Evolutionary conservation across 2,113 vertebrate genomes (phyloP), one percentile per base, ranked within the genome.

Genomic region (Collichthys lucidus): DNA sequence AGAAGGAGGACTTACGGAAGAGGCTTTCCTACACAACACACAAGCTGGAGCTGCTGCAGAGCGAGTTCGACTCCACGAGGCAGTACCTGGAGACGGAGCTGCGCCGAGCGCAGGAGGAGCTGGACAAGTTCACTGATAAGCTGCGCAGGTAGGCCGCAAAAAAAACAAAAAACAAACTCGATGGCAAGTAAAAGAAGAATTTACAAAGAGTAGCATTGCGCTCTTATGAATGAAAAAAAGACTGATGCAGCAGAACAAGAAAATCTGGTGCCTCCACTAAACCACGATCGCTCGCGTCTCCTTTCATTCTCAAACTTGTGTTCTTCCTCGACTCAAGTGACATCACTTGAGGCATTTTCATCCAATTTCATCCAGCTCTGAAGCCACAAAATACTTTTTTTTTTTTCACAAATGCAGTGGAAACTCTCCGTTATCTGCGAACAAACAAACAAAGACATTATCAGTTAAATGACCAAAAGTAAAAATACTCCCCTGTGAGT

Each of bases 121-220:
- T 99, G 83, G 98, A 99, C 91, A 99, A 99, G 89, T 97, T 98
- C 67, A 99, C 98, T 20, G 98, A 99, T 88, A 99, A 99, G 83
- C 97, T 99, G 78, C 97, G 97, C 92, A 96, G 98, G 98, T 98
- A 29, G 69, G 70, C 4, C 15, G 16, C 22, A 61, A n/a, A 4
- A 49, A 26, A 20, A 50, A 11, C n/a, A 16, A 44, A 14, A 62
- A 46, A 4, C 10, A n/a, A n/a, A 50, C 64, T n/a, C 29, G 3
- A 12, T 67, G 14, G 14, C 5, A 29, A 66, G 63, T 46, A 29
- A 24, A 65, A 24, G 7, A 2, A 31, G 31, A 40, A 24, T 64
- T 63, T 44, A 2, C 35, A 40, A 40, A 40, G 35, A 31, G 31
- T 6, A 31, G 31, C 31, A 31, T 31, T 31, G 31, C 31, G 9